phyloP scores from a whole-genome alignment of 1,140 invertebrate genomes.

The Lepidurus apus region DNA sequence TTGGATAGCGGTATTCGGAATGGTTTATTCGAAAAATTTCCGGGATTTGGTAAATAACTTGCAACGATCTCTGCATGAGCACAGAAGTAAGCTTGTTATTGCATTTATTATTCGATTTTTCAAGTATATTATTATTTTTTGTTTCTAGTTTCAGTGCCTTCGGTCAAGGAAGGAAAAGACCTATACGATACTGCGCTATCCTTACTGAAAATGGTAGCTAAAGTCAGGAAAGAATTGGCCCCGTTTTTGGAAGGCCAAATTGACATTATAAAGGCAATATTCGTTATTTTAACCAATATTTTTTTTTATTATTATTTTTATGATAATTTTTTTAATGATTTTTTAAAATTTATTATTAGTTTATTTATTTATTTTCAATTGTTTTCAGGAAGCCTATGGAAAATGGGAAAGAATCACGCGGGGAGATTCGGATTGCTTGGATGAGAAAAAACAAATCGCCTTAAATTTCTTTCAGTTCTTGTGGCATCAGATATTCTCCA shows the following conservation, averaged over 20 bases:
- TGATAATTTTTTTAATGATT: no score
- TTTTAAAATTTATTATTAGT: not conserved
- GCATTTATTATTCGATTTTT: not conserved
- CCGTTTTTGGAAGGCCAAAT: not conserved
- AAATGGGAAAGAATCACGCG: not conserved
- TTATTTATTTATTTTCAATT: not conserved
- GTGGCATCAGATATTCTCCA: not conserved
- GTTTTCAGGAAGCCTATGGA: not conserved
- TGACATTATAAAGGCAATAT: not conserved
- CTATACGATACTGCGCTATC: not conserved
- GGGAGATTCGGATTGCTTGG: not conserved
- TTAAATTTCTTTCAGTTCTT: not conserved
- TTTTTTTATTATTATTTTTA: not conserved
- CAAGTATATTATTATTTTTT: not conserved
- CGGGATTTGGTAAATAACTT: not conserved
- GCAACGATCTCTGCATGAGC: not conserved
- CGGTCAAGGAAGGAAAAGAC: not conserved
- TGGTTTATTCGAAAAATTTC: not conserved
- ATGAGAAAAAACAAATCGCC: not conserved
- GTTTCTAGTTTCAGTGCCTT: not conserved
- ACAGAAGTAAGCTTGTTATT: not conserved
- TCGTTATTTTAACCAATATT: not conserved
- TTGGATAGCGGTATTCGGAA: constrained; percentile 27
- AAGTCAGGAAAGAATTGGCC: not conserved
- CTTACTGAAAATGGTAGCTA: not conserved